phyloP scores from a whole-genome alignment of 2,113 vertebrate species.

The Lasiurus borealis region DNA sequence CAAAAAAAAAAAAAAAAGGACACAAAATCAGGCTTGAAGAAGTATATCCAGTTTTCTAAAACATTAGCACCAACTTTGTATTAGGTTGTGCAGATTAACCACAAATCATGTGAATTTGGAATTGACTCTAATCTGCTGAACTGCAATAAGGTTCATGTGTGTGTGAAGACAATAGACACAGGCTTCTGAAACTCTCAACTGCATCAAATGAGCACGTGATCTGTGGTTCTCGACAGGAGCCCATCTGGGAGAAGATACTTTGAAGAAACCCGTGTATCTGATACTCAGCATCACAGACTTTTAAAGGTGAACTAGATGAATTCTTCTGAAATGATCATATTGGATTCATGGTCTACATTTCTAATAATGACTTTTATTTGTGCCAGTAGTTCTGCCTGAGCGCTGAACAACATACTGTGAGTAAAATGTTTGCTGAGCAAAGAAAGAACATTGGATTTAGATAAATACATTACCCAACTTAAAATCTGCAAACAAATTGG shows the following conservation, averaged over 20 bases:
- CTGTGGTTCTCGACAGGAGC: background rate
- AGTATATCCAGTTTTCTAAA: background rate
- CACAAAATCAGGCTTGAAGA: background rate
- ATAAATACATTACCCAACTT: background rate
- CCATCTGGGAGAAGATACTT: background rate
- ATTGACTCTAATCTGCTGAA: constrained; percentile 10
- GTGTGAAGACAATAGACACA: background rate
- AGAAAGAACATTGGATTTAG: background rate
- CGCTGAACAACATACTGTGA: background rate
- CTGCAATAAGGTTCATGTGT: background rate
- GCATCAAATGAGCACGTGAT: background rate
- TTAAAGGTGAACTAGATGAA: background rate
- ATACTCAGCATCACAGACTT: background rate
- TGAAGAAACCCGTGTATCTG: background rate
- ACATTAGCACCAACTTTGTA: background rate
- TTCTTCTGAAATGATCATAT: background rate
- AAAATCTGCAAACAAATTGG: background rate
- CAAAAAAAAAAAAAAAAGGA: background rate
- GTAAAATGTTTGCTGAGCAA: background rate
- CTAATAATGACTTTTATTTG: background rate
- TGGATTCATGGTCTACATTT: background rate
- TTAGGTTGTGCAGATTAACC: constrained; percentile 12
- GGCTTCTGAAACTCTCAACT: constrained; percentile 3
- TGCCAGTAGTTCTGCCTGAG: background rate
- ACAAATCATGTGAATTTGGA: constrained; percentile 52